Base-by-base conservation (phyloP, 2,888 invertebrate genomes). In the Dasysyrphus tricinctus region DNA sequence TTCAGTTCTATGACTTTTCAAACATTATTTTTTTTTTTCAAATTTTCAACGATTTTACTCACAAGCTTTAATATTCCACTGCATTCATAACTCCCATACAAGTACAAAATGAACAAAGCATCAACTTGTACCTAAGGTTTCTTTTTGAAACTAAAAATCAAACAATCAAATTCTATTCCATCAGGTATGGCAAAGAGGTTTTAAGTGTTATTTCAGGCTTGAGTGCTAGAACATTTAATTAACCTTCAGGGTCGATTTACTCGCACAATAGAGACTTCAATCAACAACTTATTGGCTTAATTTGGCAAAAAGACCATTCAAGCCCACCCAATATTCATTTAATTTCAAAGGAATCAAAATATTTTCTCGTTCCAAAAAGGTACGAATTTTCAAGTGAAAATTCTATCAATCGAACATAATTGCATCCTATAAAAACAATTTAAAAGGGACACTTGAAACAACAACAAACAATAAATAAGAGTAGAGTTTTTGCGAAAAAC, bases 391-490 rank as follows among this genome's bases (percentile, higher is more conserved):
- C 12, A 11, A 63, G 29, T 3, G 37, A 61, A 59, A 57, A 57
- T 44, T 24, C 14, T 37, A 73, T n/a, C 44, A 42, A 44, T 56
- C 63, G 51, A 24, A 61, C 61, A 47, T 57, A 69, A 67, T 56
- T 65, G 54, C 59, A 57, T 72, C 80, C 84, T 76, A 80, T 72
- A 37, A 86, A 79, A 86, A 86, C 76, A 84, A 34, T 51, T 59
- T 51, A 47, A 69, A 54, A 72, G 59, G 86, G 78, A 75, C 86
- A 86, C 86, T 86, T 82, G 82, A 72, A 82, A 79, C 65, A 82
- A 86, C 85, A 82, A 75, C 85, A 81, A 74, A 81, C 82, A 82
- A 81, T 39, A 49, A 19, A 73, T 16, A 16, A 67, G 14, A 24
- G 24, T 24, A 67, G 14, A 24, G 24, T 24, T 39, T 61, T 61